phyloP scores from a whole-genome alignment of 2,113 vertebrate species.

The Nothoprocta perdicaria region DNA sequence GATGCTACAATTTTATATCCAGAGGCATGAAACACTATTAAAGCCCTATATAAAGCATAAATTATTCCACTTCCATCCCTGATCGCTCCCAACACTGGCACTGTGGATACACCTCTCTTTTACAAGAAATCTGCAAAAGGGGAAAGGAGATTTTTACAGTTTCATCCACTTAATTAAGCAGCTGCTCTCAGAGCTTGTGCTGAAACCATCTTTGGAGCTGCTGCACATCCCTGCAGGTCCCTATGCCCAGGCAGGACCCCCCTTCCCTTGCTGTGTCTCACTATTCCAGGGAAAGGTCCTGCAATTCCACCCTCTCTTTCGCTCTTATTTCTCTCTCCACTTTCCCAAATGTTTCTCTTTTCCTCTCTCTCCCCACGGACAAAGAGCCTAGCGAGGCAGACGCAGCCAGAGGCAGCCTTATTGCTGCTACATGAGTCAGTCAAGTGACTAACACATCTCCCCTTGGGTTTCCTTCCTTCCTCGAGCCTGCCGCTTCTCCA shows the following conservation, averaged over 20 bases:
- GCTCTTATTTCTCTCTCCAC: not conserved
- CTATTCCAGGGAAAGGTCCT: not conserved
- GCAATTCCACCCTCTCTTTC: not conserved
- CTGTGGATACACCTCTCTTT: not conserved
- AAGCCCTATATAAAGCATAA: slow-evolving; percentile 6
- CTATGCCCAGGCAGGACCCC: accelerated
- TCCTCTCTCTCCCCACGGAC: not conserved
- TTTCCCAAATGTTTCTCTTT: not conserved
- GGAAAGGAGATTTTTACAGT: slow-evolving; percentile 1
- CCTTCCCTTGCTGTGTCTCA: not conserved
- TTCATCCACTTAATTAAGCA: slow-evolving; percentile 6
- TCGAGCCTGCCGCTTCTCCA: not conserved
- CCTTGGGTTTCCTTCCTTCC: slow-evolving; percentile 2
- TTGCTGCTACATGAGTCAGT: slow-evolving; percentile 38
- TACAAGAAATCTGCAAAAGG: not conserved
- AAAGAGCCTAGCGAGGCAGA: not conserved
- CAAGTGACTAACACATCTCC: slow-evolving; percentile 25
- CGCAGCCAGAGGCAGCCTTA: not conserved
- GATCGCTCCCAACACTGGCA: not conserved
- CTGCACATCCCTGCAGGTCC: not conserved
- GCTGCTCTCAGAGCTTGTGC: not conserved
- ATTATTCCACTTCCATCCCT: slow-evolving; percentile 28
- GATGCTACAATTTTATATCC: slow-evolving; percentile 3
- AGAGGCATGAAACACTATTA: not conserved
- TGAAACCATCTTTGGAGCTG: not conserved